Evolutionary conservation across 2,797 vertebrate genomes (phyloP).

Genomic region (Notolabrus celidotus): DNA sequence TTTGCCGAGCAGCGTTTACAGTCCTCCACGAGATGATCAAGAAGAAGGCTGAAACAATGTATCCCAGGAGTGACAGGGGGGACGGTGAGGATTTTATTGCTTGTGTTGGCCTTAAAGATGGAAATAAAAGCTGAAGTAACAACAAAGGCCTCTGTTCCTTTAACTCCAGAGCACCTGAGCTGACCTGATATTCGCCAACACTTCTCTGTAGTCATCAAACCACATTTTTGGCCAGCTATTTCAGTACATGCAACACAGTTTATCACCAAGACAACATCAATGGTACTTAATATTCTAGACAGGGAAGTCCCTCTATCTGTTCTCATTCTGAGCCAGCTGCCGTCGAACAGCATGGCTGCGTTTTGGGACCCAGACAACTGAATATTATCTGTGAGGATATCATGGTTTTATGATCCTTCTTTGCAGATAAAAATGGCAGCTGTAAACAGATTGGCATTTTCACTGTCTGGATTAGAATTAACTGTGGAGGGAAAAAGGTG

Average conservation of each 20-base stretch:
- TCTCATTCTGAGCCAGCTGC: constrained; percentile 41
- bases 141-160: too few species aligned
- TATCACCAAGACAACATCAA: constrained; percentile 14
- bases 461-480: constrained; percentile 29
- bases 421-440: constrained; percentile 35
- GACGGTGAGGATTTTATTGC: too few species aligned
- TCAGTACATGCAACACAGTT: constrained; percentile 3
- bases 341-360: constrained; percentile 33
- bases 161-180: neutral
- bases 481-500: constrained; percentile 11
- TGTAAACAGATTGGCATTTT: constrained; percentile 47
- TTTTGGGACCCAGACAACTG: constrained; percentile 38
- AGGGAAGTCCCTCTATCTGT: constrained; percentile 18
- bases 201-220: neutral
- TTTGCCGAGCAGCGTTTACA: too few species aligned
- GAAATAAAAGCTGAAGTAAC: too few species aligned
- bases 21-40: too few species aligned
- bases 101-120: neutral
- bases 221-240: constrained; percentile 1
- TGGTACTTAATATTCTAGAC: constrained; percentile 34
- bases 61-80: too few species aligned
- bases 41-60: too few species aligned
- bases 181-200: neutral
- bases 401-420: constrained; percentile 43
- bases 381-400: constrained; percentile 43